Evolutionary conservation across 1,140 invertebrate species (phyloP), one percentile per base, ranked within the genome.

Genomic region (Maniola jurtina): DNA sequence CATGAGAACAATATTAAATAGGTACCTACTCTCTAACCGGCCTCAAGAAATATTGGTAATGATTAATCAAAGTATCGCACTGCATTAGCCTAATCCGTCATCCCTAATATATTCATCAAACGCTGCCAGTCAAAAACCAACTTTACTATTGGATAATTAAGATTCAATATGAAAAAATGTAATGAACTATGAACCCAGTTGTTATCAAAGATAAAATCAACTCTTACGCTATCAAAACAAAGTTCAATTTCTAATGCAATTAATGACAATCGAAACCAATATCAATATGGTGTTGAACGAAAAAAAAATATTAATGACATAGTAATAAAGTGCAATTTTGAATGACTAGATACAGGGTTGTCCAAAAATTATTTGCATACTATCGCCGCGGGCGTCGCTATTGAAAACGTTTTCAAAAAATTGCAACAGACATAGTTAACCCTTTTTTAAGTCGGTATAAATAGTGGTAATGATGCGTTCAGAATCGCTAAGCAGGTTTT

Each of bases 401-500:
- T 72, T 77, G 65, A 74, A 70, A 74, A 62, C 59, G 35, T 35
- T 34, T 54, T 56, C n/a, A 60, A 10, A 60, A 63, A 76, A 55
- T 55, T 34, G 52, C 52, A 34, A 50, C 15, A 16, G 52, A 55
- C 16, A 55, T 11, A n/a, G n/a, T 2, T 55, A 55, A 55, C 52
- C 52, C 52, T 55, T 55, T 54, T 55, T 25, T 34, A 55, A 33
- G 11, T 55, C 15, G 11, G 38, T 48, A 66, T 61, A 64, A 50
- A 70, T 77, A 78, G 66, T 68, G 73, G 76, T 83, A 84, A 86
- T 83, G 83, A 89, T 81, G 84, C 80, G 80, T 87, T 64, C 57
- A 68, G 84, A 89, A 87, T 87, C 58, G 65, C 66, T 88, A 86
- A 89, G 81, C 84, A 77, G 75, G 82, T 85, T 85, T 86, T 85